Base-by-base conservation (phyloP, 2,113 vertebrate genomes). In the Thermophis baileyi region DNA sequence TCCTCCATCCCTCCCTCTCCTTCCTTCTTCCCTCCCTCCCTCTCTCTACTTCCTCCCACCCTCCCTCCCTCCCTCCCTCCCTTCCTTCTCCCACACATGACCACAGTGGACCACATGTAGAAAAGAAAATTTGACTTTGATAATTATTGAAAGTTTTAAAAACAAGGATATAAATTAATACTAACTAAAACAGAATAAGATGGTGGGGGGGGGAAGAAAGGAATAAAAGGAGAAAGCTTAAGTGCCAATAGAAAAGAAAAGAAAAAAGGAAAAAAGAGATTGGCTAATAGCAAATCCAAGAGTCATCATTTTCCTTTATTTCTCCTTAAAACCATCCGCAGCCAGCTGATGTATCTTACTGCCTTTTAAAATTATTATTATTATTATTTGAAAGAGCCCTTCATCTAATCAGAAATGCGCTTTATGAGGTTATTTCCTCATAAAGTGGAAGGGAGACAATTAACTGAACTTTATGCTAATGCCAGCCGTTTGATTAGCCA, bases 401-500 rank as follows among this genome's bases (percentile, higher is more conserved):
- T 91, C 87, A 91, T 51, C 90, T 91, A 60, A 91, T 86, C 87
- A 89, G 90, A 93, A 92, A 89, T 85, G 85, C 16, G n/a, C 14
- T 91, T 88, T 89, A 51, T 88, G 30, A 22, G 35, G 35, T 93
- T 94, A 90, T 93, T 96, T 95, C 91, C 90, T 94, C n/a, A 46
- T 92, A 86, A 95, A 94, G 60, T 8, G 91, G 94, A 94, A 55
- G 87, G 89, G 20, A 93, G 16, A 54, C 12, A 93, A 92, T 93
- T 95, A 92, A 92, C 44, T 24, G 88, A 94, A 93, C 44, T 94
- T 94, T 53, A 93, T 92, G 50, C 90, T 91, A 95, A 85, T 93
- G 24, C 92, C 88, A 90, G 60, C n/a, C 57, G 94, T 96, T 96
- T 96, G 92, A 93, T 96, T 91, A 93, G 92, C 88, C 94, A 57